These are phyloP conservation scores for Indri indri DNA, from an alignment of 2,113 vertebrate genomes.

Conservation along the genomic window DNA sequence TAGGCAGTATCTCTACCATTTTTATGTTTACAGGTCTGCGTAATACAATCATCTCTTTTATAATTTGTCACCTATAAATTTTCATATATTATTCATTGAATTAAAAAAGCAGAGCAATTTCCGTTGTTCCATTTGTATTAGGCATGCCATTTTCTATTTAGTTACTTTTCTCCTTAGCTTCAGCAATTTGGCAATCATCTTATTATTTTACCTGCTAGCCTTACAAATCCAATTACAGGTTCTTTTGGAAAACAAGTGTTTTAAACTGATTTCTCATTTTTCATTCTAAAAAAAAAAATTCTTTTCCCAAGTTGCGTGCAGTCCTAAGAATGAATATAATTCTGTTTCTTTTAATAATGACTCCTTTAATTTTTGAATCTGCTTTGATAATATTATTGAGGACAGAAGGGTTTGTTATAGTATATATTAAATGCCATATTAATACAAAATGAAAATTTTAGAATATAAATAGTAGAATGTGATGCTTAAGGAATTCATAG, in stretches of 20 bases:
- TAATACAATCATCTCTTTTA: too few relatives aligned
- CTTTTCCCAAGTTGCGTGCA: background rate
- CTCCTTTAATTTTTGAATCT: background rate
- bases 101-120: too few relatives aligned
- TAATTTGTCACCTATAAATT: too few relatives aligned
- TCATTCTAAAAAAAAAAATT: background rate
- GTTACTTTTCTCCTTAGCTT: conserved; percentile 52
- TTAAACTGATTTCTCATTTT: background rate
- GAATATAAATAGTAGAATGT: background rate
- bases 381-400: background rate
- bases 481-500: background rate
- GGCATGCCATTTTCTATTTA: too few relatives aligned
- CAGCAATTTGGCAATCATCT: background rate
- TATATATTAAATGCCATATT: background rate
- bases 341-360: background rate
- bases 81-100: too few relatives aligned
- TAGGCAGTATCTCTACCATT: too few relatives aligned
- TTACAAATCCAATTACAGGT: background rate
- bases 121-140: too few relatives aligned
- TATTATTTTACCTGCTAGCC: background rate
- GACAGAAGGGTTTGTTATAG: background rate
- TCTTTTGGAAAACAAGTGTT: conserved; percentile 2
- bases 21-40: too few relatives aligned
- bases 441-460: background rate
- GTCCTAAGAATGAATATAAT: background rate